Evolutionary conservation across 2,113 vertebrate genomes (phyloP).

Genomic region (Cathartes aura): DNA sequence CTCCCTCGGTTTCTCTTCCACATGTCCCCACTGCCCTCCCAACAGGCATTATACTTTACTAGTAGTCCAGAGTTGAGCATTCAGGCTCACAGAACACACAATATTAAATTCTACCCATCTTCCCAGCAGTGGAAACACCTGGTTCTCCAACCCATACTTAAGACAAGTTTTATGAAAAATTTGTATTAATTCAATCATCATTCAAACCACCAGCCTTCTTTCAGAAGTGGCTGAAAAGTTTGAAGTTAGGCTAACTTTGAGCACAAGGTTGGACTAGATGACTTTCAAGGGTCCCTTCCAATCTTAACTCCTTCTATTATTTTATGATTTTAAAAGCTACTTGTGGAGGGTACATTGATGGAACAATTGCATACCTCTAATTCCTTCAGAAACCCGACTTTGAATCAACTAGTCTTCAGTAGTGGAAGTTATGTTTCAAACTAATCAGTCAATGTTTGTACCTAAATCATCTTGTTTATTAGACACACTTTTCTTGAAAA

Average conservation of each 20-base stretch:
- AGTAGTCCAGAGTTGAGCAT: not conserved
- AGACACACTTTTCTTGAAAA: not conserved
- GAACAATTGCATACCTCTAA: not conserved
- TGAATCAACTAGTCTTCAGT: not conserved
- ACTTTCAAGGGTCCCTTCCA: not conserved
- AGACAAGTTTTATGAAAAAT: not conserved
- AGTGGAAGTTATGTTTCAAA: not conserved
- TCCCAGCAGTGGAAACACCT: not conserved
- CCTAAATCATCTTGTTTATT: not conserved
- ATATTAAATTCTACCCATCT: not conserved
- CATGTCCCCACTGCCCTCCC: not conserved
- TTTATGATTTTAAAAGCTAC: not conserved
- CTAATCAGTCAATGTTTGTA: not conserved
- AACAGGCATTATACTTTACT: not conserved
- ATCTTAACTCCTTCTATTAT: not conserved
- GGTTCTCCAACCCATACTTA: not conserved
- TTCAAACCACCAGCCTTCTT: not conserved
- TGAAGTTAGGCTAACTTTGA: not conserved
- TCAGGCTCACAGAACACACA: not conserved
- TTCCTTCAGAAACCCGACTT: not conserved
- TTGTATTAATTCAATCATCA: not conserved
- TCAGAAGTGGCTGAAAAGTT: not conserved
- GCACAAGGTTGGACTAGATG: not conserved
- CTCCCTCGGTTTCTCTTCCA: not conserved
- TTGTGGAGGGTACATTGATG: not conserved